A percentile compares a stretch with the other conserved stretches of the same genome.
Evolutionary conservation across 1,140 invertebrate genomes (phyloP).

Genomic region (Venustaconcha ellipsiformis): DNA sequence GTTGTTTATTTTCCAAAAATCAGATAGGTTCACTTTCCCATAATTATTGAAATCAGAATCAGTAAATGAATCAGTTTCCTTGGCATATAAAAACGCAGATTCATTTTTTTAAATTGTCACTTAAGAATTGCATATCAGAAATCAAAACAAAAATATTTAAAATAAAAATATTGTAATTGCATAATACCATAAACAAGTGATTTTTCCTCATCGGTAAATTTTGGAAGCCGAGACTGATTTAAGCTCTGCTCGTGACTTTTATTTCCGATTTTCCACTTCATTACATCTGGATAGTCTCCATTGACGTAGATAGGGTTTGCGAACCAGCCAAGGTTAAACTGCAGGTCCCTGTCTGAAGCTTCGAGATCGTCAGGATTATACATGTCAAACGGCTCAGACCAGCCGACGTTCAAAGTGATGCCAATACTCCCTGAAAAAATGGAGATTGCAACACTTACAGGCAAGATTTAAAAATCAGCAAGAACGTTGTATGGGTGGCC

Average conservation of each 20-base stretch:
- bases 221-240: constrained; percentile 44
- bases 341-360: constrained; percentile 43
- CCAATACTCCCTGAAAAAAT: constrained; percentile 45
- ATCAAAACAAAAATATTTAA: too few species aligned
- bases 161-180: too few species aligned
- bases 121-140: too few species aligned
- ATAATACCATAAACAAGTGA: constrained; percentile 41
- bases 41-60: too few species aligned
- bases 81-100: too few species aligned
- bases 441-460: background rate
- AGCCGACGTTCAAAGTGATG: constrained; percentile 46
- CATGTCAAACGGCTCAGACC: constrained; percentile 43
- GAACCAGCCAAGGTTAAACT: constrained; percentile 61
- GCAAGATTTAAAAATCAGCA: too few species aligned
- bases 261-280: constrained; percentile 43
- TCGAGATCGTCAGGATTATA: constrained; percentile 41
- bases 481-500: too few species aligned
- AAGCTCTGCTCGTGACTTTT: constrained; percentile 40
- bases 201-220: constrained; percentile 37
- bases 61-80: too few species aligned
- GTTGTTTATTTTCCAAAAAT: too few species aligned
- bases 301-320: constrained; percentile 62
- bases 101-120: too few species aligned
- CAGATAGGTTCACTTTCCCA: too few species aligned
- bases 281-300: constrained; percentile 65